Evolutionary conservation across 1,140 invertebrate species (phyloP), one percentile per base, ranked within the genome.

Genomic region (Cotesia chilonis): DNA sequence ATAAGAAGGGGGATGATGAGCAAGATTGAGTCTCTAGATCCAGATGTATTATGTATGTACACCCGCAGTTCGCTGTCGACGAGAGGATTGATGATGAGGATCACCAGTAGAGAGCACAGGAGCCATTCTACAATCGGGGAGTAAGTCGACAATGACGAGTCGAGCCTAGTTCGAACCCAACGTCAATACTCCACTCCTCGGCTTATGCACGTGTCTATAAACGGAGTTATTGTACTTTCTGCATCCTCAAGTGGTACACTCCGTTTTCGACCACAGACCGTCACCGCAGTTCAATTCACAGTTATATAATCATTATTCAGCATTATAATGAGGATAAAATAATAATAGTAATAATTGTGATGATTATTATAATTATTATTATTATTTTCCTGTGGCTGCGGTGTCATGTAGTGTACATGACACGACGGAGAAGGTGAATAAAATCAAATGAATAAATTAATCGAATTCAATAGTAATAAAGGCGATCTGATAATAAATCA

Each of bases 401-500:
- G 76, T 71, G 76, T 73, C 78, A 64, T 77, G 78, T 76, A 77
- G 77, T 79, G 73, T 79, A 76, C 74, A 70, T 73, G 77, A 80
- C 77, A 74, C 77, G 41, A 77, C 80, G 78, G 80, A 77, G 78
- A 77, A 77, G 73, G 76, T 78, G 73, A 80, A 73, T 52, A 64
- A n/a, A 36, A 14, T 36, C 14, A 64, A 14, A 35, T 12, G 20
- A 63, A 60, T 61, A 12, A 65, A 20, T 14, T n/a, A 14, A 55
- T 14, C 5, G 17, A 20, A 59, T 59, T 20, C 9, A 59, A 28
- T 20, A 20, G 20, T 20, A 9, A 20, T 59, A 20, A 59, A 4
- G 20, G 14, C 20, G 17, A 59, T 20, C 35, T 36, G 20, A 63
- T 63, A 37, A 63, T 37, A 65, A 51, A 65, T 51, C 6, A 51